phyloP scores from a whole-genome alignment of 1,140 invertebrate species.

The Drosophila subpulchrella region DNA sequence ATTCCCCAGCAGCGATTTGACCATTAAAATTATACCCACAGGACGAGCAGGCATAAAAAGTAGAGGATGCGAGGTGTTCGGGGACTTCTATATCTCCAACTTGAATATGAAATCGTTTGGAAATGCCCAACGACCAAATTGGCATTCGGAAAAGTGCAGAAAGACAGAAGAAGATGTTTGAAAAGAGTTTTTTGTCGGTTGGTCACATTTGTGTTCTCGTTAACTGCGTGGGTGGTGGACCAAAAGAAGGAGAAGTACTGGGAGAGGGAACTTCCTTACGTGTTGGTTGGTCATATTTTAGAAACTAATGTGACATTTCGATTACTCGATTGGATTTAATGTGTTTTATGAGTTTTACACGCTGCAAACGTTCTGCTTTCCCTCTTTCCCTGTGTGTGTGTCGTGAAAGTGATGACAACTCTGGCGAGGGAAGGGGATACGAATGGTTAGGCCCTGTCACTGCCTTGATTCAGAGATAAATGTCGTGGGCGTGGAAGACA shows the following conservation, averaged over 20 bases:
- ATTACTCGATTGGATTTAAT: slow-evolving; percentile 85
- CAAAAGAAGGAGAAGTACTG: neutral
- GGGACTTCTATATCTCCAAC: slow-evolving; percentile 38
- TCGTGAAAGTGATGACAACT: slow-evolving; percentile 60
- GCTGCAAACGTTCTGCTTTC: slow-evolving; percentile 48
- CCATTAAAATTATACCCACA: slow-evolving; percentile 84
- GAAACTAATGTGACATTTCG: slow-evolving; percentile 84
- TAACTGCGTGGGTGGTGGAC: slow-evolving; percentile 24
- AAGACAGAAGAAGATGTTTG: slow-evolving; percentile 39
- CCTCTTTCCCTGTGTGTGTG: slow-evolving; percentile 1
- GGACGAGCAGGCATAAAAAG: slow-evolving; percentile 70
- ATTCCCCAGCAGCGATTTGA: slow-evolving; percentile 76
- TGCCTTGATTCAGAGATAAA: slow-evolving; percentile 49
- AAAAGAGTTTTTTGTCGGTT: slow-evolving; percentile 64
- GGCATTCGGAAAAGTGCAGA: slow-evolving; percentile 64
- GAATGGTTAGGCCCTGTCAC: slow-evolving; percentile 49
- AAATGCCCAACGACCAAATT: slow-evolving; percentile 54
- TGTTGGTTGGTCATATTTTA: slow-evolving; percentile 80
- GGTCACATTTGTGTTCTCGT: slow-evolving; percentile 71
- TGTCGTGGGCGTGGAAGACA: slow-evolving; percentile 50
- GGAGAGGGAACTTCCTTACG: slow-evolving; percentile 57
- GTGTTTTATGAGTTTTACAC: slow-evolving; percentile 84
- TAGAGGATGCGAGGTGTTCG: slow-evolving; percentile 7
- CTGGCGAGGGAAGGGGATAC: neutral
- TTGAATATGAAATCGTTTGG: slow-evolving; percentile 77